Evolutionary conservation across 1,140 invertebrate genomes (phyloP).

Genomic region (Drosophila sturtevanti): DNA sequence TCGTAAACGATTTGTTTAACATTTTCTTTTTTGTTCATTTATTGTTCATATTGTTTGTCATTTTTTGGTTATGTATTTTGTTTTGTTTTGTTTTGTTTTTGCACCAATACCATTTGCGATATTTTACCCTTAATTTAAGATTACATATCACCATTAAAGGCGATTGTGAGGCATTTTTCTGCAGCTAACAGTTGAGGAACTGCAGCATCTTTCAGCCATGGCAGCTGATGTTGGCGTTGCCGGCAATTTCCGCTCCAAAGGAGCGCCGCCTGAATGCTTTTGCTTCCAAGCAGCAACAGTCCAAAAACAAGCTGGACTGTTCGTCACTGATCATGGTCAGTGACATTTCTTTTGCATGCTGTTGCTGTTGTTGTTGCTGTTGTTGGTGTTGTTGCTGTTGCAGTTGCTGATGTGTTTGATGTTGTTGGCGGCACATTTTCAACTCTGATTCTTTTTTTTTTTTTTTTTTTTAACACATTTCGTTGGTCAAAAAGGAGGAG

Average conservation of each 20-base stretch:
- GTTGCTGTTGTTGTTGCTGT: constrained; percentile 30
- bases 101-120: constrained; percentile 82
- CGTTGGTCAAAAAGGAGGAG: neutral
- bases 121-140: constrained; percentile 83
- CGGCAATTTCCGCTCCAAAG: constrained; percentile 20
- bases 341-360: constrained; percentile 9
- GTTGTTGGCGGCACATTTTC: constrained; percentile 53
- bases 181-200: constrained; percentile 46
- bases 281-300: constrained; percentile 30
- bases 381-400: neutral
- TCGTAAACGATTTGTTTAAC: constrained; percentile 3
- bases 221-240: constrained; percentile 41
- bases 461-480: constrained; percentile 1
- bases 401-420: constrained; percentile 34
- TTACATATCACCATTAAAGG: constrained; percentile 66
- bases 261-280: constrained; percentile 47
- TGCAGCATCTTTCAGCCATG: constrained; percentile 52
- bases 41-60: constrained; percentile 29
- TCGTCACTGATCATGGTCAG: constrained; percentile 10
- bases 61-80: too few relatives aligned
- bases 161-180: constrained; percentile 45
- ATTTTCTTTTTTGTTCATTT: constrained; percentile 7
- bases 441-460: constrained; percentile 2
- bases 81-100: constrained; percentile 45
- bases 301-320: neutral